Evolutionary conservation across 2,113 vertebrate species (phyloP), one percentile per base, ranked within the genome.

Genomic region (Odobenus rosmarus): DNA sequence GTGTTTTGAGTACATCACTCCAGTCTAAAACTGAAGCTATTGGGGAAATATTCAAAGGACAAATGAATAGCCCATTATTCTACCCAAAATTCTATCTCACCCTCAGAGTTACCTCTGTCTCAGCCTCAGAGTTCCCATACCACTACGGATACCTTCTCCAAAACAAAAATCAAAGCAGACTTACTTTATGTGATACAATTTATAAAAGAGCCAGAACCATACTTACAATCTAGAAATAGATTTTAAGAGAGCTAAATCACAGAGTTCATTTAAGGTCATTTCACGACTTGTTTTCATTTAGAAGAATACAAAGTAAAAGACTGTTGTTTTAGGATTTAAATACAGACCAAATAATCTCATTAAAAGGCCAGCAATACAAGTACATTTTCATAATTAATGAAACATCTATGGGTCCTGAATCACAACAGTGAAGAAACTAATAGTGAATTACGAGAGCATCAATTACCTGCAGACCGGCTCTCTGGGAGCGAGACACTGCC

Each of bases 401-500:
- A 81, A 36, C 59, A 46, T 51, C 19, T 90, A 42, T 19, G 55
- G 53, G 24, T 89, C 6, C n/a, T 16, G 7, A 90, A 74, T 57
- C 46, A 49, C 8, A 89, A 64, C 14, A 71, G 15, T 67, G 51
- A 82, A 96, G 55, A 55, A 84, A 88, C 77, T 26, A 88, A 57
- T 7, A 72, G 46, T 0, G 8, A 67, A n/a, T 18, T 33, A 74
- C 0, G 3, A 57, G 39, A 81, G n/a, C 1, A 0, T 3, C 5
- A 3, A 42, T 62, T 99, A 99, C 99, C 99, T 99, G 99, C 97
- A 99, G 99, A 39, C 99, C 99, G 7, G 99, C 99, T 98, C 99
- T 99, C 98, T 99, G 99, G 5, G 99, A 99, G 98, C 99, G 99
- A 0, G 99, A 99, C 94, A 99, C 99, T 0, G 99, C 99, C 98